Base-by-base conservation (phyloP, 2,888 invertebrate genomes). In the Odiellus spinosus region DNA sequence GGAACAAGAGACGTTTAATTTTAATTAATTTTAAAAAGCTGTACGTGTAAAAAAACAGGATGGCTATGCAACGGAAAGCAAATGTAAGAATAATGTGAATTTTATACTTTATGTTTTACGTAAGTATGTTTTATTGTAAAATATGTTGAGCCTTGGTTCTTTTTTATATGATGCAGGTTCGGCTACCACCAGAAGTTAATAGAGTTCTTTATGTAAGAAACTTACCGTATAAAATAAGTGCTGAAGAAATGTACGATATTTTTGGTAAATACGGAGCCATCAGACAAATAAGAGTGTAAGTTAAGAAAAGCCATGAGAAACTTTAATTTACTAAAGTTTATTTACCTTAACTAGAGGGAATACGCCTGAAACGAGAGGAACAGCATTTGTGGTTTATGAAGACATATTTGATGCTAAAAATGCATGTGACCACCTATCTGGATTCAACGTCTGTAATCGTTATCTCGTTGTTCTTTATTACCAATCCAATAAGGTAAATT, bases 321-420 rank as follows among this genome's bases (percentile, higher is more conserved):
- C n/a, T n/a, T n/a, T n/a, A n/a, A n/a, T n/a, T n/a, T n/a, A 36
- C 45, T 46, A 17, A 20, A 46, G 26, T 26, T 8, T 26, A 26
- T 26, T 40, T 47, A 12, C 33, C 41, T 74, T 75, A n/a, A n/a
- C 34, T 67, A 90, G 71, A 32, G 96, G 96, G 1, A 96, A 93
- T 62, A 96, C 95, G 19, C 85, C 93, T 12, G 96, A 98, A 68
- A 91, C 95, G 0, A 77, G 91, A 66, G 98, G 98, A 44, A 98
- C 98, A 32, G 98, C 98, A 15, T 98, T 96, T 75, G 95, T 99
- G 42, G 91, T 99, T 0, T 98, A 95, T 67, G 98, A 98, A 71
- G 98, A 99, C 64, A 98, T 99, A 60, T 99, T 98, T 72, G 98
- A 98, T 74, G 98, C 98, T 0, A 99, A 99, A 69, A 96, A 96